Percentiles rank a stretch among this genome's conserved stretches.
phyloP scores from a whole-genome alignment of 2,797 vertebrate species.

The Denticeps clupeoides region DNA sequence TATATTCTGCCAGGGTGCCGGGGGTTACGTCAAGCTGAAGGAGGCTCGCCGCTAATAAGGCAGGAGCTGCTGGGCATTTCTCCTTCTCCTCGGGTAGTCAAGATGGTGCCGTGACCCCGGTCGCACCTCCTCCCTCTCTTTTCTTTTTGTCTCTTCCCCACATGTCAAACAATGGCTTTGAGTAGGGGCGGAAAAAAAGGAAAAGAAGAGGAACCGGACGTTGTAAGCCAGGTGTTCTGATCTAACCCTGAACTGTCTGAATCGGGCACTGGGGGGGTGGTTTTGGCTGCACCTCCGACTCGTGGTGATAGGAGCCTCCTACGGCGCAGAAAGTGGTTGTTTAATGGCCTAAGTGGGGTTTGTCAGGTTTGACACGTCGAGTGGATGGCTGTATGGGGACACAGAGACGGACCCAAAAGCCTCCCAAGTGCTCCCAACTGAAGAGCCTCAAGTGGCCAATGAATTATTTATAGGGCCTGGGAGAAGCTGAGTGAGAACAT shows the following conservation, averaged over 20 bases:
- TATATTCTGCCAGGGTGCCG: conserved; percentile 53
- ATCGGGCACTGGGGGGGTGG: conserved; percentile 27
- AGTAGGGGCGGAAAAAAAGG: conserved; percentile 11
- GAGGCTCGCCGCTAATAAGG: conserved; percentile 45
- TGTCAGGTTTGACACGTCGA: conserved; percentile 35
- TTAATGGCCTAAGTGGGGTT: conserved; percentile 10
- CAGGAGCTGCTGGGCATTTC: conserved; percentile 54
- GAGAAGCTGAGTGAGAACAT: conserved; percentile 30
- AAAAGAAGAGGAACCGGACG: not conserved
- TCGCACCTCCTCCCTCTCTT: conserved; percentile 7
- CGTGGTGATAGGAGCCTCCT: conserved; percentile 14
- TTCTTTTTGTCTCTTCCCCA: conserved; percentile 23
- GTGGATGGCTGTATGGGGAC: conserved; percentile 40
- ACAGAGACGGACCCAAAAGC: conserved; percentile 43
- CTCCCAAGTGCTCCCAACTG: conserved; percentile 44
- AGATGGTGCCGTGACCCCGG: conserved; percentile 52
- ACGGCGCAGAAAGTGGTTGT: not conserved
- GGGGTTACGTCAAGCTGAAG: conserved; percentile 51
- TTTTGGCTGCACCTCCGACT: too few species aligned
- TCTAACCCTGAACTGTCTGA: conserved; percentile 32
- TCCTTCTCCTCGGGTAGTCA: conserved; percentile 43
- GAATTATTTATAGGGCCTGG: conserved; percentile 56
- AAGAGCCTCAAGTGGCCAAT: conserved; percentile 55
- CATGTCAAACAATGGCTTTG: conserved; percentile 31
- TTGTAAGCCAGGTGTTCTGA: conserved; percentile 25